Evolutionary conservation across 2,888 invertebrate species (phyloP), one percentile per base, ranked within the genome.

Genomic region (Orthosia gracilis): DNA sequence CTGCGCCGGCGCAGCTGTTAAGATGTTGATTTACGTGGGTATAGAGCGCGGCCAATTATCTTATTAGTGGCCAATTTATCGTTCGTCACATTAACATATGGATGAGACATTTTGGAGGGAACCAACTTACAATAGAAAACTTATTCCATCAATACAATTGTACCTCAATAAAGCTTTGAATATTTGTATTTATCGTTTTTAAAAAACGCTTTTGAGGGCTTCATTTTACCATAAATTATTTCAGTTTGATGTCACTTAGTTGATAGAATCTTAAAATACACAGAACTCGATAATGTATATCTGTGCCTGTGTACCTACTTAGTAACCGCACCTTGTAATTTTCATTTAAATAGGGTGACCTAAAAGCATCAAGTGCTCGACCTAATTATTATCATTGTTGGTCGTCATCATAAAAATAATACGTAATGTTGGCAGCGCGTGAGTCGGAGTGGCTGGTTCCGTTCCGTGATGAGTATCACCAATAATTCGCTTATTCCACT

Each of bases 31-130:
- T 95, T 95, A 96, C 93, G 94, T 93, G 91, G 90, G 92, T 93
- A 94, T 93, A 94, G 93, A 94, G 93, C 93, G 90, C 92, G 90
- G 89, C 92, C 96, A 95, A 96, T 96, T 96, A 96, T 96, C 94
- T 95, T 96, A 96, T 96, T 96, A 96, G 94, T 93, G 93, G 92
- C 90, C 95, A 95, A 96, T 96, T 95, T 95, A 96, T 95, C 91
- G 95, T 93, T 94, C 94, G 90, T 94, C 94, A 94, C 94, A 95
- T 96, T 96, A 95, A 92, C 95, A 95, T 95, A 95, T 89, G 93
- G 92, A 94, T 87, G 89, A 88, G 57, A 84, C 78, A 89, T 89
- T 77, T 86, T 84, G 87, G 79, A 93, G 69, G 73, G 89, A 90
- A 87, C 88, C 90, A 88, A 7, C 11, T 47, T 57, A 81, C 77